A percentile compares a stretch with the other conserved stretches of the same genome.
Conservation (phyloP, 1,140 invertebrate species). For the Ooceraea biroi region DNA sequence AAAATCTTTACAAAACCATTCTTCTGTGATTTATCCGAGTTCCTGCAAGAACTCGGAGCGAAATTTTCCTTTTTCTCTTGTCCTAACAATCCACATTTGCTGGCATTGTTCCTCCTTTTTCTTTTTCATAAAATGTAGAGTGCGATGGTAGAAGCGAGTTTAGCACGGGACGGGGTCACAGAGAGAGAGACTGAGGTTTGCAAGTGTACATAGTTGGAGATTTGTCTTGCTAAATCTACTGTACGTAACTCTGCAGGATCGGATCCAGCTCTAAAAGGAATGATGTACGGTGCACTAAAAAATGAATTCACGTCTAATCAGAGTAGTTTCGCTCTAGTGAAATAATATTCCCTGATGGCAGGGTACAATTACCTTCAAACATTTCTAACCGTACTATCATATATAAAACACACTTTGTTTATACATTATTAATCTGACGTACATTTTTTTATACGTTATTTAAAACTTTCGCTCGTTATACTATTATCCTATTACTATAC, state of each 20-base stretch:
- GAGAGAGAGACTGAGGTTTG: conserved; percentile 46
- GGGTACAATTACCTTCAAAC: neutral
- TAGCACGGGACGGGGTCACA: neutral
- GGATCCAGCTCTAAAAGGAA: conserved; percentile 35
- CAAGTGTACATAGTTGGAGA: conserved; percentile 47
- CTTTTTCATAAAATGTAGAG: conserved; percentile 36
- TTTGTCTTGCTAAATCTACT: conserved; percentile 60
- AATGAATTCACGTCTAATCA: neutral
- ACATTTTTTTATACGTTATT: neutral
- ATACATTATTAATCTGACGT: neutral
- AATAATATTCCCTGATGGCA: neutral
- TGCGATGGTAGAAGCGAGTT: conserved; percentile 19
- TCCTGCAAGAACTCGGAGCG: neutral
- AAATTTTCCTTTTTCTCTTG: neutral
- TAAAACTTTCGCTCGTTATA: neutral
- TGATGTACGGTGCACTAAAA: neutral
- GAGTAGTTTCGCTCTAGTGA: neutral
- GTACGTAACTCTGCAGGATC: conserved; percentile 22
- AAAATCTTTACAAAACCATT: neutral
- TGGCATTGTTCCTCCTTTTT: neutral
- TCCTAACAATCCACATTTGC: conserved; percentile 27
- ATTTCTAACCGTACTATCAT: too few relatives aligned
- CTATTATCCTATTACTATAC: neutral
- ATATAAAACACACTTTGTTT: too few relatives aligned
- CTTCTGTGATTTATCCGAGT: neutral